phyloP scores from a whole-genome alignment of 2,888 invertebrate genomes.

The Mactromeris polynyma region DNA sequence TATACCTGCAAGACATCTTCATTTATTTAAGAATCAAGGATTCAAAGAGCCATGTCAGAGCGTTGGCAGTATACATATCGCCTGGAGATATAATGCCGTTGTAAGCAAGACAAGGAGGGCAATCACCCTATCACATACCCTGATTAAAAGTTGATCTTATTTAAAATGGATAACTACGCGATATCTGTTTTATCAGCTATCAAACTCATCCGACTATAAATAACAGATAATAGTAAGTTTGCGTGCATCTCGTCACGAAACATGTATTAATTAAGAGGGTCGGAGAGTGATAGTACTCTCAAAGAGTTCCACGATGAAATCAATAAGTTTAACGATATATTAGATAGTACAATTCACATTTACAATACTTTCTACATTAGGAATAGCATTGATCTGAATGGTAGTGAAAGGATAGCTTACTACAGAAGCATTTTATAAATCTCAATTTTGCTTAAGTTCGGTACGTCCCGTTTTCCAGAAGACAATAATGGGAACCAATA shows the following conservation, averaged over 20 bases:
- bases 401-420: too few species aligned
- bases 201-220: not conserved
- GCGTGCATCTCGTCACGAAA: not conserved
- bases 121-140: too few species aligned
- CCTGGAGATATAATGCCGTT: too few species aligned
- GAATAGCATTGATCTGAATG: not conserved
- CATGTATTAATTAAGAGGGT: constrained; percentile 16
- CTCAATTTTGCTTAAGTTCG: too few species aligned
- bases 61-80: too few species aligned
- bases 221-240: not conserved
- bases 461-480: too few species aligned
- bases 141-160: constrained; percentile 1
- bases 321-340: not conserved
- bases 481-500: too few species aligned
- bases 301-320: constrained; percentile 1
- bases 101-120: too few species aligned
- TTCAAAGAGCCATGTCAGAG: too few species aligned
- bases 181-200: not conserved
- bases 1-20: too few species aligned
- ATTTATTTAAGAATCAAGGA: too few species aligned
- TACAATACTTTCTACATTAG: not conserved
- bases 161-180: not conserved
- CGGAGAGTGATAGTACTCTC: not conserved
- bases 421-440: too few species aligned
- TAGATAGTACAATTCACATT: not conserved